Base-by-base conservation (phyloP, 2,888 invertebrate species). In the Andricus quercusramuli region DNA sequence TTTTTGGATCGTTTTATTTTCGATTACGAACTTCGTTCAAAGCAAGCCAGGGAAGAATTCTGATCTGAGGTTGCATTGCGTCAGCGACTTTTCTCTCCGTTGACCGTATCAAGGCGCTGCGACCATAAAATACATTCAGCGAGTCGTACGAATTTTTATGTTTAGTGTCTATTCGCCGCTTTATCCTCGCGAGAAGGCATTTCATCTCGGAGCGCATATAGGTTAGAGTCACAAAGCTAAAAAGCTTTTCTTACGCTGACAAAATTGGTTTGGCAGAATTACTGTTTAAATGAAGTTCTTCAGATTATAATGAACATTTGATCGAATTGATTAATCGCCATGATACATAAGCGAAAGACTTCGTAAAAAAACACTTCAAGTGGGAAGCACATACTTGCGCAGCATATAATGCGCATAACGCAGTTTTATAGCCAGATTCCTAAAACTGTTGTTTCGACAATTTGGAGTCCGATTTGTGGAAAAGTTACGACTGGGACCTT, bases 31-130 rank as follows among this genome's bases (percentile, higher is more conserved):
- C 97, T 95, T 99, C 99, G 93, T 99, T 99, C n/a, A 99, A 94
- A 0, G 99, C 99, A 86, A 99, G 93, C 90, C 97, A 96, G 0
- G 99, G 99, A 74, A 99, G 93, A 66, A 96, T 95, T 29, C 91
- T 89, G 13, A 76, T 79, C 8, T 82, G 82, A 9, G 83, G 84
- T 70, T 88, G 84, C 67, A 83, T 78, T 37, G 81, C 78, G 78
- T 87, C 83, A n/a, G 83, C 80, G 77, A 86, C 79, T 82, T 86
- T 84, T 74, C 78, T 83, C 76, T 81, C 80, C 29, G 79, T 80
- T 77, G 82, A 83, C 81, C 80, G 80, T 67, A 79, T 76, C 25
- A 85, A 74, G 66, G 64, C 80, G 64, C 86, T 87, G 80, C n/a
- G 77, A 84, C 79, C 65, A 85, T 64, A 64, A 79, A 74, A 74